Conservation (phyloP, 1,140 invertebrate species). For the Aphelinus certus region DNA sequence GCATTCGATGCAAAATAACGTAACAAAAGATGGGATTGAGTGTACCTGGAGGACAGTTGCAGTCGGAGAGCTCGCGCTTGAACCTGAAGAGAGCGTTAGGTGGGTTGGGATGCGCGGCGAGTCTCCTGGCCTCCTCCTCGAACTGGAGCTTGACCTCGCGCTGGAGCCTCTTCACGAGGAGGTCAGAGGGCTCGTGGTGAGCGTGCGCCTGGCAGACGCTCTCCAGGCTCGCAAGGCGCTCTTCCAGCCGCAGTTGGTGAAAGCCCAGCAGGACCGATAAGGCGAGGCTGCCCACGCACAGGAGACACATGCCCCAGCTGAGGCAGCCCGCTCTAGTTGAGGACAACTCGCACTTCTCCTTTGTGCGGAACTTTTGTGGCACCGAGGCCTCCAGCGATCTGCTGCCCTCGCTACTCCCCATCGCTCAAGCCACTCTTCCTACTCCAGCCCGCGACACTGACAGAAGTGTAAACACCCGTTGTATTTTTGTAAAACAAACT, state of each 20-base stretch:
- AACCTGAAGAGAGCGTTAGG: constrained; percentile 46
- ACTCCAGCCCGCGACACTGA: background rate
- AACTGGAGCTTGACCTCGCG: constrained; percentile 50
- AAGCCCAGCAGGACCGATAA: constrained; percentile 57
- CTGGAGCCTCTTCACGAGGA: constrained; percentile 49
- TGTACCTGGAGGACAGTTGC: constrained; percentile 58
- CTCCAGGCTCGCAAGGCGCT: constrained; percentile 57
- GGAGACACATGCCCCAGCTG: constrained; percentile 56
- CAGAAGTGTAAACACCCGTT: no score
- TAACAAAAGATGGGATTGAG: background rate
- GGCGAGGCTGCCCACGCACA: constrained; percentile 58
- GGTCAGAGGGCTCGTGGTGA: constrained; percentile 3
- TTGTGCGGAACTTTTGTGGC: constrained; percentile 51
- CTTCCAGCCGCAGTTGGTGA: constrained; percentile 55
- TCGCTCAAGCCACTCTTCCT: constrained; percentile 9
- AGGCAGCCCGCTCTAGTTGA: constrained; percentile 23
- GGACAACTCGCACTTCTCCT: constrained; percentile 25
- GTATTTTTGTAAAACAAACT: no score
- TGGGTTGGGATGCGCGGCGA: constrained; percentile 11
- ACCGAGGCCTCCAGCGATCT: constrained; percentile 42
- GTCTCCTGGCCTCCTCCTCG: background rate
- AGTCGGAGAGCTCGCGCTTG: constrained; percentile 54
- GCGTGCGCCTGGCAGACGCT: constrained; percentile 42
- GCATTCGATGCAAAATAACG: no score
- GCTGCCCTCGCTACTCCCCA: constrained; percentile 23